phyloP scores from a whole-genome alignment of 2,888 invertebrate species.

The Eurytoma adleriae region DNA sequence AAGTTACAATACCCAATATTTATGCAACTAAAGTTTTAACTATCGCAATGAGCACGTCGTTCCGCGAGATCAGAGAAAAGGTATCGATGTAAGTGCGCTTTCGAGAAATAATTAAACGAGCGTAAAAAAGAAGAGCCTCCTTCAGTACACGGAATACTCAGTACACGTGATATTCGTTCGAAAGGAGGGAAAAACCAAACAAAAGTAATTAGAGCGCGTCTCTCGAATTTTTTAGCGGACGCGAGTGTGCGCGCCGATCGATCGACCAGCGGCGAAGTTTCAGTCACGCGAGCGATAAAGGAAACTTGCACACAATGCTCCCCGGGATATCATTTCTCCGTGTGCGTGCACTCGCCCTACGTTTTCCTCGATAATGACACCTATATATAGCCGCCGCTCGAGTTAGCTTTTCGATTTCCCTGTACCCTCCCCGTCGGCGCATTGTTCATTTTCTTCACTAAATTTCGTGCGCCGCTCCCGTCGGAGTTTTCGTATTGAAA shows the following conservation, averaged over 20 bases:
- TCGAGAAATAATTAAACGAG: no score
- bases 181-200: no score
- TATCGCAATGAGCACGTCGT: no score
- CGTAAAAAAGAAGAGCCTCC: no score
- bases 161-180: no score
- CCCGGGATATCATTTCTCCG: slow-evolving; percentile 5
- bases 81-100: no score
- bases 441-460: neutral
- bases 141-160: no score
- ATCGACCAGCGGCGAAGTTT: slow-evolving; percentile 4
- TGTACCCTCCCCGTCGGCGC: neutral
- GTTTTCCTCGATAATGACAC: slow-evolving; percentile 9
- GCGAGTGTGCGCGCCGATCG: neutral
- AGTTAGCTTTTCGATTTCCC: slow-evolving; percentile 20
- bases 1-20: no score
- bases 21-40: no score
- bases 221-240: neutral
- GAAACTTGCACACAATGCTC: slow-evolving; percentile 26
- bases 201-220: neutral
- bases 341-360: neutral
- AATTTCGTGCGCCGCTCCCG: neutral
- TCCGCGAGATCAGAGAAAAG: no score
- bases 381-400: neutral
- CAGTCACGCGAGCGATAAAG: slow-evolving; percentile 47
- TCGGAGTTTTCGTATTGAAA: neutral